A percentile compares a stretch with the other conserved stretches of the same genome.
These are phyloP conservation scores for Lepidocolaptes lacrymiger DNA, from an alignment of 2,797 vertebrate species.

Conservation along the genomic window DNA sequence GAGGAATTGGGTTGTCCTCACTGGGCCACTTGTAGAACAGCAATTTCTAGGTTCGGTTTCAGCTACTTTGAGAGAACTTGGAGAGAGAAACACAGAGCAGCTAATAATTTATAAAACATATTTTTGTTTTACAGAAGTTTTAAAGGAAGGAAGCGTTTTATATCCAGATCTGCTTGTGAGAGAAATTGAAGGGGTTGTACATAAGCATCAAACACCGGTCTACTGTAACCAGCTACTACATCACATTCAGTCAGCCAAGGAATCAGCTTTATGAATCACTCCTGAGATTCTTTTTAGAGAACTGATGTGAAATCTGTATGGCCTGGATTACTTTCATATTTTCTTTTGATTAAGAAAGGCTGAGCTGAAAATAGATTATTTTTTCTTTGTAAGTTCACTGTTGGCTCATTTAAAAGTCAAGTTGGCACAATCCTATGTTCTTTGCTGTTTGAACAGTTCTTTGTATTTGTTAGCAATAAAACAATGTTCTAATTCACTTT, in stretches of 20 bases:
- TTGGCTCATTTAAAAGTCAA: background rate
- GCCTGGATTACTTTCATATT: background rate
- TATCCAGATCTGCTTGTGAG: slow-evolving; percentile 80
- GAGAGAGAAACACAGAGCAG: background rate
- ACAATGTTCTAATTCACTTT: background rate
- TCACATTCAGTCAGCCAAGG: slow-evolving; percentile 75
- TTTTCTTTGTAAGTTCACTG: background rate
- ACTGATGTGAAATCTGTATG: background rate
- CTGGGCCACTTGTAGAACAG: background rate
- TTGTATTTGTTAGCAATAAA: slow-evolving; percentile 32
- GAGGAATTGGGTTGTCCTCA: background rate
- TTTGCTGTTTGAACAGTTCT: background rate
- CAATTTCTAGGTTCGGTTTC: background rate
- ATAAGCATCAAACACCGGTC: slow-evolving; percentile 83
- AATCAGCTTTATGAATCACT: background rate
- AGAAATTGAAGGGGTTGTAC: slow-evolving; percentile 81
- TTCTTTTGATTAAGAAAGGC: background rate
- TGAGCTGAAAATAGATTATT: background rate
- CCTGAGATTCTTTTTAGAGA: background rate
- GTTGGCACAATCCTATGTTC: background rate
- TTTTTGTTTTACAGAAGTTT: slow-evolving; percentile 81
- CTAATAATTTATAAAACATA: background rate
- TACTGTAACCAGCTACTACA: slow-evolving; percentile 86
- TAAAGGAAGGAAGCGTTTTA: slow-evolving; percentile 83
- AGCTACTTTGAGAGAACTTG: background rate